A percentile compares a stretch with the other conserved stretches of the same genome.
Conservation (phyloP, 1,140 invertebrate genomes). For the Coenobita brevimanus region DNA sequence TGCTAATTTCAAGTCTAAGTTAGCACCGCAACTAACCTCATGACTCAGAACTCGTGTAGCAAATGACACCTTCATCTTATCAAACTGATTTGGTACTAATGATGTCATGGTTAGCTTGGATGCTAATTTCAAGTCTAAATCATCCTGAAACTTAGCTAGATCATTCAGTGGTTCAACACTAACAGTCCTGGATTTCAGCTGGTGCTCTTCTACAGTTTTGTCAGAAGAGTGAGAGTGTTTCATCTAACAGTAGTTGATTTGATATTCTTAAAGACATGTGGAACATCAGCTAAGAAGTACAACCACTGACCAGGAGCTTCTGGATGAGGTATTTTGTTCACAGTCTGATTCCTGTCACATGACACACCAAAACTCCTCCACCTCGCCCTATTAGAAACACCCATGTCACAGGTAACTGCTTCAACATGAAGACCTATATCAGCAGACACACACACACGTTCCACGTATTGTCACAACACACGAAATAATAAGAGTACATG, state of each 20-base stretch:
- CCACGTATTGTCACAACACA: too few relatives aligned
- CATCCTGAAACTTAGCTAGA: slow-evolving; percentile 22
- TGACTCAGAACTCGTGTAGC: background rate
- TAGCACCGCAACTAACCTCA: background rate
- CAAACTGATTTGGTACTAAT: background rate
- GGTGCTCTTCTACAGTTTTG: background rate
- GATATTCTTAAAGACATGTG: slow-evolving; percentile 16
- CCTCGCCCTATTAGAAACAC: slow-evolving; percentile 6
- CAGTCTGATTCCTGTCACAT: slow-evolving; percentile 9
- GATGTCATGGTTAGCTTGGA: background rate
- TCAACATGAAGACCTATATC: slow-evolving; percentile 26
- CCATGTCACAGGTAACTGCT: too few relatives aligned
- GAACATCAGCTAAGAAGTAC: too few relatives aligned
- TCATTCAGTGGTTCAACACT: slow-evolving; percentile 6
- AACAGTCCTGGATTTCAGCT: slow-evolving; percentile 9
- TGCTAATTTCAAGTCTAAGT: slow-evolving; percentile 24
- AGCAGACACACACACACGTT: too few relatives aligned
- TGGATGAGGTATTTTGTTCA: slow-evolving; percentile 21
- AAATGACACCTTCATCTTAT: too few relatives aligned
- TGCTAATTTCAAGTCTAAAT: background rate
- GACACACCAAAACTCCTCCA: slow-evolving; percentile 26
- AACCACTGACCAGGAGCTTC: slow-evolving; percentile 15
- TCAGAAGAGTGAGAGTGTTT: background rate
- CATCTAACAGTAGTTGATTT: slow-evolving; percentile 17
- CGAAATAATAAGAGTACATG: too few relatives aligned